Evolutionary conservation across 2,888 invertebrate species (phyloP).

Genomic region (Tillus elongatus): DNA sequence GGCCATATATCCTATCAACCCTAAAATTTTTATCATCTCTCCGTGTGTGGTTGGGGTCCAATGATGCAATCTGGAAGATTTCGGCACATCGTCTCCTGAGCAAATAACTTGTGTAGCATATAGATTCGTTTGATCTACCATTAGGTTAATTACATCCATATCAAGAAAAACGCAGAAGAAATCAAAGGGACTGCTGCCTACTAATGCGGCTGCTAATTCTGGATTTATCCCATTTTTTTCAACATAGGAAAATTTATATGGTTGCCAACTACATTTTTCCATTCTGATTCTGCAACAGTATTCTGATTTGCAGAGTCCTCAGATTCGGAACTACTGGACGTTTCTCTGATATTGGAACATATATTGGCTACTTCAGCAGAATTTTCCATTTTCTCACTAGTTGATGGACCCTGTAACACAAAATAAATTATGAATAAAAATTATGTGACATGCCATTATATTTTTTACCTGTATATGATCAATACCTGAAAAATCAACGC

Average conservation of each 20-base stretch:
- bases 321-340: slow-evolving; percentile 2
- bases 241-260: not conserved
- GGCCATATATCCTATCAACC: slow-evolving; percentile 21
- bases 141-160: slow-evolving; percentile 10
- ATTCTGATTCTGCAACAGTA: not conserved
- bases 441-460: too few species aligned
- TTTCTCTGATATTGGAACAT: not conserved
- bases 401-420: slow-evolving; percentile 1
- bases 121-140: slow-evolving; percentile 6
- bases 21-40: slow-evolving; percentile 22
- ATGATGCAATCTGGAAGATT: slow-evolving; percentile 3
- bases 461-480: too few species aligned
- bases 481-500: too few species aligned
- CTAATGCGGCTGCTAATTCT: slow-evolving; percentile 14
- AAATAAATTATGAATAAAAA: too few species aligned
- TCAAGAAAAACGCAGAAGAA: slow-evolving; percentile 13
- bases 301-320: not conserved
- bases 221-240: slow-evolving; percentile 12
- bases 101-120: slow-evolving; percentile 4
- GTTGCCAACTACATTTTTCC: slow-evolving; percentile 1
- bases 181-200: slow-evolving; percentile 8
- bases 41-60: slow-evolving; percentile 6
- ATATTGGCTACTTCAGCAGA: not conserved
- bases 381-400: not conserved
- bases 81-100: slow-evolving; percentile 1